Conservation (phyloP, 2,888 invertebrate species). For the Eristalis arbustorum region DNA sequence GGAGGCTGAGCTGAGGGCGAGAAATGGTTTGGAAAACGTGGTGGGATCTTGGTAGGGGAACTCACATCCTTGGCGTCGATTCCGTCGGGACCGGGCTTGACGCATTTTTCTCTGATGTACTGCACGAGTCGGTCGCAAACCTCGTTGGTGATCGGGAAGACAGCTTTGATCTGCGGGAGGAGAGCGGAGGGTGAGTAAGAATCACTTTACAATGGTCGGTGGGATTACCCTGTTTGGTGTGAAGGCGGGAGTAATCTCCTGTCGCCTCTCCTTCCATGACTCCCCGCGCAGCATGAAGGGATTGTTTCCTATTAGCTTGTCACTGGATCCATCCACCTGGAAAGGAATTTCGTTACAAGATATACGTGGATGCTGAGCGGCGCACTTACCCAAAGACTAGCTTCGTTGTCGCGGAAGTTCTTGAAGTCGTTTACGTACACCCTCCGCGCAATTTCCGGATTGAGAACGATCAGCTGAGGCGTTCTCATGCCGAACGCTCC, state of each 20-base stretch:
- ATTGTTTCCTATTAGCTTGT: conserved; percentile 73
- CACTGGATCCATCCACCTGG: conserved; percentile 73
- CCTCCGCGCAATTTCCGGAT: conserved; percentile 76
- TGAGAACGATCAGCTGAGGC: conserved; percentile 78
- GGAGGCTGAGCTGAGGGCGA: conserved; percentile 72
- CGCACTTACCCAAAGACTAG: conserved; percentile 72
- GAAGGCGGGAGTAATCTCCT: conserved; percentile 72
- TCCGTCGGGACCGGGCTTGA: conserved; percentile 74
- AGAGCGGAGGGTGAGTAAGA: conserved; percentile 27
- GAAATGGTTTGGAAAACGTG: not conserved
- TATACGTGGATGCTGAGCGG: not conserved
- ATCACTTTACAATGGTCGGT: conserved; percentile 11
- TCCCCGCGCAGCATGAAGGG: conserved; percentile 74
- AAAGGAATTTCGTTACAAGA: not conserved
- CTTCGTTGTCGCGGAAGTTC: conserved; percentile 77
- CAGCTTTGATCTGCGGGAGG: conserved; percentile 78
- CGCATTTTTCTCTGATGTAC: conserved; percentile 77
- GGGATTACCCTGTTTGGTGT: conserved; percentile 71
- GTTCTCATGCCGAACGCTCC: conserved; percentile 78
- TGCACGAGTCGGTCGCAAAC: conserved; percentile 79
- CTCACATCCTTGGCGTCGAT: conserved; percentile 80
- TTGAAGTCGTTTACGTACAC: conserved; percentile 80
- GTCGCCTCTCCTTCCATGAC: conserved; percentile 74
- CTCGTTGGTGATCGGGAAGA: conserved; percentile 80
- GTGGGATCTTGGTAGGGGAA: not conserved